phyloP scores from a whole-genome alignment of 1,140 invertebrate genomes.

The Drosophila equinoxialis region DNA sequence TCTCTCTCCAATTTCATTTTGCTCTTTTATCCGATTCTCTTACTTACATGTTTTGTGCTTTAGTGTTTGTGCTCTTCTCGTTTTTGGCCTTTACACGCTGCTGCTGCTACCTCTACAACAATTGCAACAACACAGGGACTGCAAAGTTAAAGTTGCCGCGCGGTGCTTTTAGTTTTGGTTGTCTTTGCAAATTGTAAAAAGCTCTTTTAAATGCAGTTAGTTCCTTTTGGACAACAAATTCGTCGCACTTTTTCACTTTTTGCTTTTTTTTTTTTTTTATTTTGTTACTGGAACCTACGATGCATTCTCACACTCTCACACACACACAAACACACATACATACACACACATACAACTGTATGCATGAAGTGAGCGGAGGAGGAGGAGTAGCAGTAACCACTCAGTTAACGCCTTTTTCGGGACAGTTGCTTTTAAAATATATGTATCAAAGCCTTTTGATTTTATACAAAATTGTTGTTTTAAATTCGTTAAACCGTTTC shows the following conservation, averaged over 20 bases:
- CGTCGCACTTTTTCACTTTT: slow-evolving; percentile 5
- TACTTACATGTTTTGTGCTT: slow-evolving; percentile 46
- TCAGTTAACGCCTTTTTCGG: slow-evolving; percentile 1
- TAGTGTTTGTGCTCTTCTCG: slow-evolving; percentile 46
- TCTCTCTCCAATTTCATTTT: not conserved
- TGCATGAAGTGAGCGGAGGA: slow-evolving; percentile 24
- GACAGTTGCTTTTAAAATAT: not conserved
- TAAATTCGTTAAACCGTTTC: slow-evolving; percentile 12
- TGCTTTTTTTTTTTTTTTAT: slow-evolving; percentile 19
- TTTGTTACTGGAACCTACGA: slow-evolving; percentile 37
- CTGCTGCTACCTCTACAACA: slow-evolving; percentile 47
- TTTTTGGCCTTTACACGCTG: slow-evolving; percentile 40
- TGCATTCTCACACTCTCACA: slow-evolving; percentile 30
- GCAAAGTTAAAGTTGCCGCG: slow-evolving; percentile 47
- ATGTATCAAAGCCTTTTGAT: slow-evolving; percentile 8
- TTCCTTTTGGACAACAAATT: slow-evolving; percentile 14
- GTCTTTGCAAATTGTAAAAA: slow-evolving; percentile 37
- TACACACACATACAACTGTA: slow-evolving; percentile 32
- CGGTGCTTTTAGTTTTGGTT: slow-evolving; percentile 17
- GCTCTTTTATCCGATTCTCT: slow-evolving; percentile 31
- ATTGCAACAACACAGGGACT: slow-evolving; percentile 44
- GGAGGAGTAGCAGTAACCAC: not conserved
- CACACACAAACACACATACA: slow-evolving; percentile 31
- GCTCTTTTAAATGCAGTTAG: slow-evolving; percentile 18
- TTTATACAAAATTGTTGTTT: not conserved